phyloP scores from a whole-genome alignment of 2,888 invertebrate genomes.

The Polymixis lichenea region DNA sequence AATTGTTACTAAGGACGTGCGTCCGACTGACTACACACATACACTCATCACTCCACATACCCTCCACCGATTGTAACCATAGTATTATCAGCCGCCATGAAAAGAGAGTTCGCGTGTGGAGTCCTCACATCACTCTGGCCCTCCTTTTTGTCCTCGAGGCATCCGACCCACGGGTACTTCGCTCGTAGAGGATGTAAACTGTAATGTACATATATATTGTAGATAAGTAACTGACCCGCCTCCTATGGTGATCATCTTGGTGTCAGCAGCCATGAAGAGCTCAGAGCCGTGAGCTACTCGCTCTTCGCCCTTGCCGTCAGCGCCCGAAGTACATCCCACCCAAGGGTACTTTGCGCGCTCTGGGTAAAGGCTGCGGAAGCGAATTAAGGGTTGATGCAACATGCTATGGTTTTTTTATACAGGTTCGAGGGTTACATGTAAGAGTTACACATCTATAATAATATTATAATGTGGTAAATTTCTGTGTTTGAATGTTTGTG shows the following conservation, averaged over 20 bases:
- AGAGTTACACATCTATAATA: not conserved
- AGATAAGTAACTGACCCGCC: slow-evolving; percentile 94
- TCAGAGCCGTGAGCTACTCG: slow-evolving; percentile 96
- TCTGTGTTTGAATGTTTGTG: no score
- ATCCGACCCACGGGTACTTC: slow-evolving; percentile 98
- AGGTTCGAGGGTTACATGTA: slow-evolving; percentile 38
- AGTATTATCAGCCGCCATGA: slow-evolving; percentile 98
- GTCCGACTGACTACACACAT: slow-evolving; percentile 11
- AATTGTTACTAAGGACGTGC: not conserved
- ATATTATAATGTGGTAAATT: no score
- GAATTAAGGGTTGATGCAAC: slow-evolving; percentile 63
- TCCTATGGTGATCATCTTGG: slow-evolving; percentile 98
- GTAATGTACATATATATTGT: slow-evolving; percentile 60
- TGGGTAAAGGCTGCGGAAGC: slow-evolving; percentile 92
- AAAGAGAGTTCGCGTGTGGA: slow-evolving; percentile 95
- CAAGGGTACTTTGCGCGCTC: slow-evolving; percentile 97
- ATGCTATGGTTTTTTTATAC: slow-evolving; percentile 62
- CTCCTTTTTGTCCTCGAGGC: slow-evolving; percentile 90
- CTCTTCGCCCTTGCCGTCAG: slow-evolving; percentile 88
- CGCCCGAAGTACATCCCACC: slow-evolving; percentile 92
- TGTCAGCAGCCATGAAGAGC: slow-evolving; percentile 98
- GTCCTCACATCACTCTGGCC: slow-evolving; percentile 77
- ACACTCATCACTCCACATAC: slow-evolving; percentile 90
- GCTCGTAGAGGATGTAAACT: slow-evolving; percentile 94
- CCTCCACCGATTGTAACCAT: slow-evolving; percentile 99